Evolutionary conservation across 2,888 invertebrate species (phyloP).

Genomic region (Caenorhabditis zanzibari): DNA sequence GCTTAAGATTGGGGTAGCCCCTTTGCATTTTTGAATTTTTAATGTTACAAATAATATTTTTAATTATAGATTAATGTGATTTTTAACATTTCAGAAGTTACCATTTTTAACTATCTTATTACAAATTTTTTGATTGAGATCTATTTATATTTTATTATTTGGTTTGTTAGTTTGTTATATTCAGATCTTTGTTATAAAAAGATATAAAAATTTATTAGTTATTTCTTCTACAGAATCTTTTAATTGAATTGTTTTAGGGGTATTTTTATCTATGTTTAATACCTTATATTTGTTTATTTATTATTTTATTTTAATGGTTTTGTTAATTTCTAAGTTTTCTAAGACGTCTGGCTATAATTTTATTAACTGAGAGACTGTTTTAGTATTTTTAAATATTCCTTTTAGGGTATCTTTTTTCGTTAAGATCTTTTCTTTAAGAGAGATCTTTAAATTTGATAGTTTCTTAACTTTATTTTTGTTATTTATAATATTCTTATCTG

Average conservation of each 20-base stretch:
- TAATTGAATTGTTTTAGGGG: conserved; percentile 84
- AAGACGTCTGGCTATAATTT: conserved; percentile 55
- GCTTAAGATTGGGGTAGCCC: conserved; percentile 72
- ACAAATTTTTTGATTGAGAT: conserved; percentile 64
- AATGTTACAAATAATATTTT: conserved; percentile 68
- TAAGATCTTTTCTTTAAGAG: conserved; percentile 72
- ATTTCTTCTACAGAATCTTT: conserved; percentile 74
- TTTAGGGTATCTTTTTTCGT: conserved; percentile 74
- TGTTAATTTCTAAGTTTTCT: conserved; percentile 70
- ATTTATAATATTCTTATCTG: conserved; percentile 68
- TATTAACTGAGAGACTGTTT: conserved; percentile 68
- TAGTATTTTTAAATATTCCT: conserved; percentile 73
- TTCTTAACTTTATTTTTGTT: conserved; percentile 68
- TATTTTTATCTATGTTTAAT: conserved; percentile 69
- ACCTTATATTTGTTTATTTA: conserved; percentile 71
- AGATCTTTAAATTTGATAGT: conserved; percentile 68
- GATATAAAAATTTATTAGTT: conserved; percentile 70
- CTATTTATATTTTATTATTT: conserved; percentile 66
- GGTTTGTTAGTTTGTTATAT: conserved; percentile 73
- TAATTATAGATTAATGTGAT: conserved; percentile 70
- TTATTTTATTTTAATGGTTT: conserved; percentile 71
- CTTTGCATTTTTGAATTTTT: conserved; percentile 74
- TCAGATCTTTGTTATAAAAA: conserved; percentile 72
- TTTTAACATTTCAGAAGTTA: conserved; percentile 82
- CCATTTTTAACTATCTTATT: conserved; percentile 87